Conservation (phyloP, 2,888 invertebrate genomes). For the Drosophila acutilabella region DNA sequence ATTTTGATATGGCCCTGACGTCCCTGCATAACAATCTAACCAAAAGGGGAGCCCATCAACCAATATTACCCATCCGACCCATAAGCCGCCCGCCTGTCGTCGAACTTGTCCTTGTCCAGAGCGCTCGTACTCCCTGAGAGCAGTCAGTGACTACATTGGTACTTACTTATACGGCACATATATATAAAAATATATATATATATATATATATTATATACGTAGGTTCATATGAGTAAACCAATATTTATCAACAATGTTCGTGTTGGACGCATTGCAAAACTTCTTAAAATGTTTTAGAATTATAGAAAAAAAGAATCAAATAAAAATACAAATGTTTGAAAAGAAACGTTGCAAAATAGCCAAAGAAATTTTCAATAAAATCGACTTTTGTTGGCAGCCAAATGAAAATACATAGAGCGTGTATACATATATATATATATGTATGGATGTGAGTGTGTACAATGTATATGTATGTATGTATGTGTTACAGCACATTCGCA, state of each 20-base stretch:
- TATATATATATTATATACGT: not conserved
- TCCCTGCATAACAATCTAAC: slow-evolving; percentile 53
- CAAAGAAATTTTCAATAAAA: slow-evolving; percentile 67
- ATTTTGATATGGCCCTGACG: slow-evolving; percentile 66
- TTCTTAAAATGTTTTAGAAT: slow-evolving; percentile 74
- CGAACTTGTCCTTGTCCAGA: slow-evolving; percentile 60
- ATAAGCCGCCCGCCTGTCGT: slow-evolving; percentile 53
- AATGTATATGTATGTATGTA: slow-evolving; percentile 25
- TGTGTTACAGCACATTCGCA: slow-evolving; percentile 37
- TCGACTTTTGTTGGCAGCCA: slow-evolving; percentile 74
- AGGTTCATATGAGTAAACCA: slow-evolving; percentile 58
- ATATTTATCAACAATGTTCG: slow-evolving; percentile 78
- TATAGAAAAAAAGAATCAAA: slow-evolving; percentile 68
- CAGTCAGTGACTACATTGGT: slow-evolving; percentile 36
- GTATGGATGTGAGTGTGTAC: not conserved
- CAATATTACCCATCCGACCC: slow-evolving; percentile 16
- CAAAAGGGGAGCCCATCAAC: slow-evolving; percentile 3
- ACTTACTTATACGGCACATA: not conserved
- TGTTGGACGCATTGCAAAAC: slow-evolving; percentile 66
- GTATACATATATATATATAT: slow-evolving; percentile 11
- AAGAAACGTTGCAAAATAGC: slow-evolving; percentile 57
- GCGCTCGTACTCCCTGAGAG: slow-evolving; percentile 17
- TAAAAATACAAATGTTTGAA: slow-evolving; percentile 63
- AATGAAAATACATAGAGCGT: slow-evolving; percentile 57
- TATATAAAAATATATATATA: not conserved